Conservation (phyloP, 2,888 invertebrate species). For the Formica aserva region DNA sequence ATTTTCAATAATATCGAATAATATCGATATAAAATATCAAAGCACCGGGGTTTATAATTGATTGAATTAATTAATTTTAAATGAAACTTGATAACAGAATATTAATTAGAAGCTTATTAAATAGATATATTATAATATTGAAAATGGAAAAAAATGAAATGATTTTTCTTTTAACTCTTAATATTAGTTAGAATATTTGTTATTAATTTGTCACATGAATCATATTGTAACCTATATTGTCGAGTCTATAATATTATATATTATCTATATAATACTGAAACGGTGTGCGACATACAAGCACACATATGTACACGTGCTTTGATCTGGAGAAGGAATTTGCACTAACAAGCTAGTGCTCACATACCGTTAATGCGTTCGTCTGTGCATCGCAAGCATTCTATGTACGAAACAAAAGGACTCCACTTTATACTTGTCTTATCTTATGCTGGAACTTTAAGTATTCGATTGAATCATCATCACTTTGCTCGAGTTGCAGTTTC, state of each 20-base stretch:
- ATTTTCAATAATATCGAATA: background rate
- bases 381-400: background rate
- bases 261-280: constrained; percentile 12
- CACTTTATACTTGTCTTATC: constrained; percentile 10
- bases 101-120: background rate
- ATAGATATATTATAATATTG: background rate
- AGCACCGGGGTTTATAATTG: background rate
- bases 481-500: background rate
- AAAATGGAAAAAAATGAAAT: background rate
- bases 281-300: background rate
- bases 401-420: constrained; percentile 22
- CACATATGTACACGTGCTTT: background rate
- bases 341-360: background rate
- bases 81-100: background rate
- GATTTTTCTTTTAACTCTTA: background rate
- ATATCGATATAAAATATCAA: background rate
- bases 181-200: background rate
- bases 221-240: background rate
- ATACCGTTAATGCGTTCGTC: constrained; percentile 1
- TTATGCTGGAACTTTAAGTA: constrained; percentile 12
- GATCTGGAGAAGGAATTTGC: constrained; percentile 2
- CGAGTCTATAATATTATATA: background rate
- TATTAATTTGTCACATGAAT: background rate
- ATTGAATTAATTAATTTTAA: background rate
- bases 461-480: background rate